These are phyloP conservation scores for Sebastes kiyomatsui DNA, from an alignment of 2,797 vertebrate genomes.

Conservation along the genomic window DNA sequence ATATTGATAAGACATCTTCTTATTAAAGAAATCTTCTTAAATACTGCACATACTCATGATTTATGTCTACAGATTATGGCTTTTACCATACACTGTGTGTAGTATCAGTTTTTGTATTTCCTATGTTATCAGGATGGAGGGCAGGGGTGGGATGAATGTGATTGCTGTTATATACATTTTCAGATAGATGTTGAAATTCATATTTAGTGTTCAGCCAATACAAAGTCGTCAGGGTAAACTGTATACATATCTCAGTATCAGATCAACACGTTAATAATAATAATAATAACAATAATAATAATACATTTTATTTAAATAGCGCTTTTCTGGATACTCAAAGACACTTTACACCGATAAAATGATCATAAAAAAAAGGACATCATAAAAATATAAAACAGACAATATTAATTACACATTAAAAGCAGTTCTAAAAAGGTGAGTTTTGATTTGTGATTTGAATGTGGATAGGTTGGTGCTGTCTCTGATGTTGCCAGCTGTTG, in stretches of 20 bases:
- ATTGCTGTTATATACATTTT: background rate
- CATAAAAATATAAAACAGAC: no score
- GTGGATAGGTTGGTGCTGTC: no score
- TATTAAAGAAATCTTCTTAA: background rate
- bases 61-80: background rate
- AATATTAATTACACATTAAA: no score
- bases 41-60: background rate
- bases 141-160: background rate
- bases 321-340: no score
- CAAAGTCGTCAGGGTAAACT: background rate
- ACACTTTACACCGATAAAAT: no score
- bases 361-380: no score
- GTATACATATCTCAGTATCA: background rate
- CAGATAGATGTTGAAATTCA: background rate
- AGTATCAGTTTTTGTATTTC: background rate
- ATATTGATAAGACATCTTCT: background rate
- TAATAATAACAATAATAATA: no score
- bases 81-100: background rate
- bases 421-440: no score
- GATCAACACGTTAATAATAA: background rate
- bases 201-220: background rate
- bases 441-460: no score
- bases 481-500: background rate
- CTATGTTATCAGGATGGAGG: background rate
- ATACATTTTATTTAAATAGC: no score